Conservation (phyloP, 1,140 invertebrate species). For the Eumaeus atala region DNA sequence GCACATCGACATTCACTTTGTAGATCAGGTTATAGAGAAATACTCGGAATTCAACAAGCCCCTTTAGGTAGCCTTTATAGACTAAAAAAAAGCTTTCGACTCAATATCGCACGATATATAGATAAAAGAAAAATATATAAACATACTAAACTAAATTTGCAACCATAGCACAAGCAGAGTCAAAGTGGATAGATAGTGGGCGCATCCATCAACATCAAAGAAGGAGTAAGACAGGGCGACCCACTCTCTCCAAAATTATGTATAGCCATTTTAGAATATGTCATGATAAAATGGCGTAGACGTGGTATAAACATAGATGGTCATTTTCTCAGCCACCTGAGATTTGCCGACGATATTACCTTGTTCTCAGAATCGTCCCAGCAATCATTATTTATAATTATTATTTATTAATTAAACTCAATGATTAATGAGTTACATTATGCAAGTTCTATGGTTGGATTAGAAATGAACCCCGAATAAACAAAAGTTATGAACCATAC, state of each 20-base stretch:
- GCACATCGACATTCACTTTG: background rate
- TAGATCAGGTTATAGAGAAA: background rate
- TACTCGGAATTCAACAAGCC: background rate
- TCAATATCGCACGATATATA: slow-evolving; percentile 8
- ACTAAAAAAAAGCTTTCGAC: background rate
- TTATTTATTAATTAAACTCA: too few relatives aligned
- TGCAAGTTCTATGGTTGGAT: too few relatives aligned
- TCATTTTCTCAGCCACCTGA: too few relatives aligned
- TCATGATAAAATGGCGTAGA: too few relatives aligned
- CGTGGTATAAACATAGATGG: too few relatives aligned
- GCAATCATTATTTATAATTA: too few relatives aligned
- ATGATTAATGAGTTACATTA: too few relatives aligned
- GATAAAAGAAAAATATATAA: slow-evolving; percentile 21
- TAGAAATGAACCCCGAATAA: too few relatives aligned
- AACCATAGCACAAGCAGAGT: slow-evolving; percentile 22
- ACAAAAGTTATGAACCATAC: too few relatives aligned
- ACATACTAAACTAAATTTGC: slow-evolving; percentile 23
- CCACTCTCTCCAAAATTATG: slow-evolving; percentile 26
- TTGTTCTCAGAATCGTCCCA: too few relatives aligned
- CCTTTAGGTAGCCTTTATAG: background rate
- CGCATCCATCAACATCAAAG: slow-evolving; percentile 19
- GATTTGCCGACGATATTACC: too few relatives aligned
- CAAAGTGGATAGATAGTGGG: slow-evolving; percentile 19
- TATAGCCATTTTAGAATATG: slow-evolving; percentile 18
- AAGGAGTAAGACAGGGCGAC: slow-evolving; percentile 22